Evolutionary conservation across 2,797 vertebrate species (phyloP).

Genomic region (Lophius americanus): DNA sequence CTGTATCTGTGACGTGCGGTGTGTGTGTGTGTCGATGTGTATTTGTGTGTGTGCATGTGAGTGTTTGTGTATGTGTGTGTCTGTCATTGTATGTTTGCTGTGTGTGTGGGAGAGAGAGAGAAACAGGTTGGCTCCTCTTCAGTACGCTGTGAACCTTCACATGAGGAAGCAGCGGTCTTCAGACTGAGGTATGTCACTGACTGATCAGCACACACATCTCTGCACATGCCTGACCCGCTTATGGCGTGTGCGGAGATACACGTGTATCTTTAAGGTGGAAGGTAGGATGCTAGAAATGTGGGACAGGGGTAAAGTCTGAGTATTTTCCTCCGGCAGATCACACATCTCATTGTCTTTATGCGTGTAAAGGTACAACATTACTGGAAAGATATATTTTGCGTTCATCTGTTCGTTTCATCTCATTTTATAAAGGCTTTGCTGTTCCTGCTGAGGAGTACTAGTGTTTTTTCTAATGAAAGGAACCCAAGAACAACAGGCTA

Average conservation of each 20-base stretch:
- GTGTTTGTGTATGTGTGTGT: conserved; percentile 10
- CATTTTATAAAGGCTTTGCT: not conserved
- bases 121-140: conserved; percentile 70
- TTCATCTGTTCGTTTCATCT: not conserved
- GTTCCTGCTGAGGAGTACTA: conserved; percentile 25
- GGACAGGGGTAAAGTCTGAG: conserved; percentile 19
- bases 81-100: conserved; percentile 34
- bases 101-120: conserved; percentile 48
- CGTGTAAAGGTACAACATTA: not conserved
- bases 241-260: not conserved
- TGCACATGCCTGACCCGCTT: conserved; percentile 37
- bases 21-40: conserved; percentile 17
- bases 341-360: not conserved
- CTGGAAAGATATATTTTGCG: not conserved
- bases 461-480: conserved; percentile 39
- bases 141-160: conserved; percentile 70
- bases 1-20: conserved; percentile 52
- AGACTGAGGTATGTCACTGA: conserved; percentile 76
- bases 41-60: conserved; percentile 10
- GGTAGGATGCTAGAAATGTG: conserved; percentile 28
- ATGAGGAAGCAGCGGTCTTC: conserved; percentile 67
- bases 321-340: conserved; percentile 8
- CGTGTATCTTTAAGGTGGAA: conserved; percentile 23
- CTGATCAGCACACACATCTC: conserved; percentile 42
- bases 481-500: conserved; percentile 69